Evolutionary conservation across 2,113 vertebrate genomes (phyloP).

Genomic region (Microtus oregoni): DNA sequence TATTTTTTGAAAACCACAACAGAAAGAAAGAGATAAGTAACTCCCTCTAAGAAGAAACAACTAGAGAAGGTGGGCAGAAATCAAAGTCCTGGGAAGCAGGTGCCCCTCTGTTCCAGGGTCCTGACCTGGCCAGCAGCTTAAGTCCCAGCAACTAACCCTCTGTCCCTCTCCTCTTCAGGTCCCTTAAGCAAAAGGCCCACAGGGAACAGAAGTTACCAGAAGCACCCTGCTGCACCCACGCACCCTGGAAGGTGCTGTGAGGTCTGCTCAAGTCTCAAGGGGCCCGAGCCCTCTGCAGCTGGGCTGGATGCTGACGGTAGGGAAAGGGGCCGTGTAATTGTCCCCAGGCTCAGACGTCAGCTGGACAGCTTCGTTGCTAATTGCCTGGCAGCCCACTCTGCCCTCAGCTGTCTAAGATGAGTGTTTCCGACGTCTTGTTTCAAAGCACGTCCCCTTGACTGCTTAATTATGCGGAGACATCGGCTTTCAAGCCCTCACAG

Average conservation of each 20-base stretch:
- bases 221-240: fast-evolving
- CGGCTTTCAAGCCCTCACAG: slow-evolving; percentile 73
- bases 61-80: fast-evolving
- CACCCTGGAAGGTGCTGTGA: fast-evolving
- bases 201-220: background rate
- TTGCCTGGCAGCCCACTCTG: background rate
- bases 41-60: background rate
- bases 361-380: background rate
- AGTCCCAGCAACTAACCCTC: background rate
- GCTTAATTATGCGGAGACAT: slow-evolving; percentile 77
- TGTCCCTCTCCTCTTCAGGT: background rate
- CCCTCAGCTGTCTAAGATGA: background rate
- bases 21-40: no score
- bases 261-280: background rate
- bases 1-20: background rate
- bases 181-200: background rate
- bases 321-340: background rate
- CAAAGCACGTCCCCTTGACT: slow-evolving; percentile 29
- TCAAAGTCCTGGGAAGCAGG: background rate
- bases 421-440: background rate
- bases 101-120: fast-evolving
- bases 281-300: background rate
- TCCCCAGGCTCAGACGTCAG: background rate
- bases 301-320: background rate
- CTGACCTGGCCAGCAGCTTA: fast-evolving